Conservation (phyloP, 1,140 invertebrate species). For the Cotesia typhae region DNA sequence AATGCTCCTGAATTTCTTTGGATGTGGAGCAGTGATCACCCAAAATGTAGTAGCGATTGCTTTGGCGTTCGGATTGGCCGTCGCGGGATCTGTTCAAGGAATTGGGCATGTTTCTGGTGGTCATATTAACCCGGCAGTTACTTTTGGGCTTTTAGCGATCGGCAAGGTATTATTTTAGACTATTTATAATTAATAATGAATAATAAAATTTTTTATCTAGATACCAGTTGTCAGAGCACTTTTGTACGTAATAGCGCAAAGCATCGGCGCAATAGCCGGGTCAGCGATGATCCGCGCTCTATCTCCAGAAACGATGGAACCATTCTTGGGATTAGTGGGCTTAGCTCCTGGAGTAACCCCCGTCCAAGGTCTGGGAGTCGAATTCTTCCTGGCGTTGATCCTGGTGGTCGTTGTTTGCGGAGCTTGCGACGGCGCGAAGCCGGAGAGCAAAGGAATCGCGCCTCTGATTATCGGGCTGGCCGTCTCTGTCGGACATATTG, state of each 20-base stretch:
- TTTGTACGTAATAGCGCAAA: slow-evolving; percentile 85
- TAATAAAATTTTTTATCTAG: slow-evolving; percentile 43
- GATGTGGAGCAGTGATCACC: slow-evolving; percentile 78
- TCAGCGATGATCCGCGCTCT: slow-evolving; percentile 73
- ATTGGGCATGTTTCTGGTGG: slow-evolving; percentile 90
- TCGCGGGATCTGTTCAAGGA: slow-evolving; percentile 82
- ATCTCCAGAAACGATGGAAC: slow-evolving; percentile 56
- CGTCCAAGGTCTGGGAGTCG: slow-evolving; percentile 85
- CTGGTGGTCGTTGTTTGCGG: slow-evolving; percentile 89
- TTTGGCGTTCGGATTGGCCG: slow-evolving; percentile 85
- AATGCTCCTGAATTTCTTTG: slow-evolving; percentile 82
- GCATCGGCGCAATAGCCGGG: slow-evolving; percentile 84
- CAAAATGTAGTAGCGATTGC: slow-evolving; percentile 79
- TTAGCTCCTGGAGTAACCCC: slow-evolving; percentile 71
- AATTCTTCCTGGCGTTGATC: slow-evolving; percentile 90
- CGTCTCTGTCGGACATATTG: slow-evolving; percentile 86
- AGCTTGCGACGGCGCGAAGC: slow-evolving; percentile 77
- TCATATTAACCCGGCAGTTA: slow-evolving; percentile 92
- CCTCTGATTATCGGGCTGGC: slow-evolving; percentile 90
- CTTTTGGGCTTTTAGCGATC: slow-evolving; percentile 78
- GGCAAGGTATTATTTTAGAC: slow-evolving; percentile 71
- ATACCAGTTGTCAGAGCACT: slow-evolving; percentile 74
- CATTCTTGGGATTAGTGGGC: slow-evolving; percentile 66
- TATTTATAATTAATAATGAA: neutral
- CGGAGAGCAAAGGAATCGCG: slow-evolving; percentile 81